Base-by-base conservation (phyloP, 2,888 invertebrate genomes). In the Hirtodrosophila alboralis region DNA sequence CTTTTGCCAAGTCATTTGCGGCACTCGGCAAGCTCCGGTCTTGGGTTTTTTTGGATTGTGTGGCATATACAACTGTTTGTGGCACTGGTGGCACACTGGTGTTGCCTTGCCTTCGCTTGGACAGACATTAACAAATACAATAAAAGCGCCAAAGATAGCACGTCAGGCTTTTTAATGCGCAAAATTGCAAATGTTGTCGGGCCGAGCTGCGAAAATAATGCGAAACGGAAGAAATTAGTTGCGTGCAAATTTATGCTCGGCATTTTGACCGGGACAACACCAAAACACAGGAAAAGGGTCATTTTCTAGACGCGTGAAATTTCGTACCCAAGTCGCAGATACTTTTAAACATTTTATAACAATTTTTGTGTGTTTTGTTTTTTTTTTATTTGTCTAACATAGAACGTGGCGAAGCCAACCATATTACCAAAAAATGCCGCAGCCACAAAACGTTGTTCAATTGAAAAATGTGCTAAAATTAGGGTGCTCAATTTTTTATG, bases 131-230 rank as follows among this genome's bases (percentile, higher is more conserved):
- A 71, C 75, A 81, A 78, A 84, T 71, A 84, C 83, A 81, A 84
- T 84, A 84, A 83, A 86, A 86, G 85, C 83, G 86, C 71, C 76
- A 84, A 86, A 86, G 83, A 84, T 85, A 87, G 86, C 85, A 76
- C 84, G 84, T 76, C 76, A 86, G 86, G 79, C 71, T 84, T 81
- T 80, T 81, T 86, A 81, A 81, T 86, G 81, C 81, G 81, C 84
- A 84, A 86, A 81, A 86, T 86, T 81, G 81, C 86, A 77, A 86
- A 84, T 81, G 77, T 70, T 78, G 60, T 53, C 58, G 56, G 62
- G 51, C 43, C 59, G 61, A 73, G 63, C 83, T 66, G 85, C 67
- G 78, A 78, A 86, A 83, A 77, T 84, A 83, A 83, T 83, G 83
- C 85, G 85, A 83, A 84, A 86, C 83, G 83, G 83, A 83, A 83